Evolutionary conservation across 2,888 invertebrate genomes (phyloP), one percentile per base, ranked within the genome.

Genomic region (Germaria angustata): DNA sequence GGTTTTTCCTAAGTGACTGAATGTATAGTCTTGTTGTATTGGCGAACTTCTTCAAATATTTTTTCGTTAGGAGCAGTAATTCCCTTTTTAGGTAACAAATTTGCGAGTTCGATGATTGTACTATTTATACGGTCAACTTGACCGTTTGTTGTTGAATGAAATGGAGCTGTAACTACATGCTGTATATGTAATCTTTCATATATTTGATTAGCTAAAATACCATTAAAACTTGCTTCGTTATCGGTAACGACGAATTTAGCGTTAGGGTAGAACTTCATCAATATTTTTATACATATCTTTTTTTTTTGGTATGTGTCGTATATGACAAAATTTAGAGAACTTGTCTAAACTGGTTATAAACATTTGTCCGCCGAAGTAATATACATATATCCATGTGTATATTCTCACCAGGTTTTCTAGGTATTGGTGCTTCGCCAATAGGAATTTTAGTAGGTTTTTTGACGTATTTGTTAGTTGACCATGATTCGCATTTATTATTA

Each of bases 161-260:
- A 59, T 34, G 34, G 55, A 55, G 55, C 13, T 55, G 15, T 55
- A 32, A 55, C 55, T 55, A 51, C 13, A 24, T 55, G 55, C 32
- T 59, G 59, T 39, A 59, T 59, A 39, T 55, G 32, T 32, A 55
- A 28, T 49, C 49, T 49, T 17, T 57, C 57, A 20, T 36, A 59
- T 59, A 59, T 39, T 59, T 39, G 53, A 2, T 13, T 53, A 32
- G 53, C 57, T 22, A 59, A 28, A 63, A 63, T 44, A 44, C 63
- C 63, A 63, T 63, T 63, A 32, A 46, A 32, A 17, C 63, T 63
- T 17, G 44, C 44, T 63, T 63, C 63, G 63, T 63, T 63, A 46
- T 63, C 63, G 7, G 63, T 63, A 28, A 46, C 28, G 44, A 59
- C 22, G 22, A 59, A 59, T 59, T 59, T 59, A 39, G 36, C 59